These are phyloP conservation scores for Centropus unirufus DNA, from an alignment of 2,113 vertebrate genomes.

Conservation along the genomic window DNA sequence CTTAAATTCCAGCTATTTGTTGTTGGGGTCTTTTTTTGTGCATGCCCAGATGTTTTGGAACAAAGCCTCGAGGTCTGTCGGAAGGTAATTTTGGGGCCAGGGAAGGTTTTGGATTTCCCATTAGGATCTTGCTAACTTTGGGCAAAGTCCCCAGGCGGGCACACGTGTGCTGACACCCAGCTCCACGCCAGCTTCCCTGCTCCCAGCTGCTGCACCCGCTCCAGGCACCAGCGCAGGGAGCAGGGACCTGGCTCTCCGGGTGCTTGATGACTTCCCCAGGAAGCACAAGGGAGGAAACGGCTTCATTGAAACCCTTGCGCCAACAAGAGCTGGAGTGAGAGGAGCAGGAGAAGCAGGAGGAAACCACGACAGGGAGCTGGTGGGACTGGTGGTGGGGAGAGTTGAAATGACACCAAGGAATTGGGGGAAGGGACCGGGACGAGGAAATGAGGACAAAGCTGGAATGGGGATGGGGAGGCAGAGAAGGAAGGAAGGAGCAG, in stretches of 20 bases:
- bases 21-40: neutral
- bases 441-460: neutral
- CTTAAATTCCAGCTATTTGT: neutral
- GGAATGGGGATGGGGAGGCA: neutral
- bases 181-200: neutral
- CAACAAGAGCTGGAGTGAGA: neutral
- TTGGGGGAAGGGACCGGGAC: neutral
- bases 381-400: neutral
- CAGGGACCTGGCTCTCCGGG: rapidly evolving
- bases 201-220: neutral
- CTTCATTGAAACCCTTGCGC: neutral
- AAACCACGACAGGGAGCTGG: neutral
- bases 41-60: neutral
- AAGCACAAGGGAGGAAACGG: neutral
- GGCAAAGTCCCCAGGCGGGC: neutral
- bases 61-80: neutral
- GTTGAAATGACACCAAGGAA: neutral
- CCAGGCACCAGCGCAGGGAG: neutral
- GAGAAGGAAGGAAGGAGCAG: neutral
- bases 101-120: neutral
- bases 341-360: neutral
- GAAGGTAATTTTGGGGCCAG: neutral
- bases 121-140: neutral
- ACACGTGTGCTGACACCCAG: neutral
- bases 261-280: neutral